Percentiles rank a stretch among this genome's conserved stretches.
Conservation (phyloP, 2,113 vertebrate species). For the Nothoprocta perdicaria region DNA sequence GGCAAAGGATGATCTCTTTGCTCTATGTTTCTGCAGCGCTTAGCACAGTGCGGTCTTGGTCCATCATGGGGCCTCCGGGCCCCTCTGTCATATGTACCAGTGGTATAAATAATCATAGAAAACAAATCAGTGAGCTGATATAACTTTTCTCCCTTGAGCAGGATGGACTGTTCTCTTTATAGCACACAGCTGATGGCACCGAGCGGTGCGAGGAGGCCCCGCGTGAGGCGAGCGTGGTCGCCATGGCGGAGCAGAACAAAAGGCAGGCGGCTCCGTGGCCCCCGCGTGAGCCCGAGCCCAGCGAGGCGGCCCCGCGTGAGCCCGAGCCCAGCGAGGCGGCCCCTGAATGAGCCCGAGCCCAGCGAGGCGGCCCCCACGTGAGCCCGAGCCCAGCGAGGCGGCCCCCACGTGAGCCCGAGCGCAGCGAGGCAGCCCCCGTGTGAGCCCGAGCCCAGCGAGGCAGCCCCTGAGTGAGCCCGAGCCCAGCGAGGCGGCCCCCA, state of each 20-base stretch:
- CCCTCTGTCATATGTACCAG: neutral
- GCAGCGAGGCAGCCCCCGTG: too few species aligned
- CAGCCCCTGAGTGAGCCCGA: too few species aligned
- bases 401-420: too few species aligned
- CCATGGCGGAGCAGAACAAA: accelerated
- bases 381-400: too few species aligned
- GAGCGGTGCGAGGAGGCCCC: accelerated
- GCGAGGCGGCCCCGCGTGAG: too few species aligned
- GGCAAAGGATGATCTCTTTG: conserved; percentile 43
- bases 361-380: accelerated
- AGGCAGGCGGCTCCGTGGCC: neutral
- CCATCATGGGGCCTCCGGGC: accelerated
- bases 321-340: too few species aligned
- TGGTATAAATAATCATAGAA: neutral
- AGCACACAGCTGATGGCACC: accelerated
- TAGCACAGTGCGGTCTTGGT: conserved; percentile 4
- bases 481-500: too few species aligned
- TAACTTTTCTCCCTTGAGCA: neutral
- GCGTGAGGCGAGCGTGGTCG: accelerated
- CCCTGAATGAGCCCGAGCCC: too few species aligned
- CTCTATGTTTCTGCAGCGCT: conserved; percentile 11
- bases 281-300: too few species aligned
- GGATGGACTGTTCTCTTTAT: neutral
- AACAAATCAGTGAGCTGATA: neutral
- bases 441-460: accelerated